Evolutionary conservation across 2,888 invertebrate species (phyloP).

Genomic region (Mechanitis messenoides): DNA sequence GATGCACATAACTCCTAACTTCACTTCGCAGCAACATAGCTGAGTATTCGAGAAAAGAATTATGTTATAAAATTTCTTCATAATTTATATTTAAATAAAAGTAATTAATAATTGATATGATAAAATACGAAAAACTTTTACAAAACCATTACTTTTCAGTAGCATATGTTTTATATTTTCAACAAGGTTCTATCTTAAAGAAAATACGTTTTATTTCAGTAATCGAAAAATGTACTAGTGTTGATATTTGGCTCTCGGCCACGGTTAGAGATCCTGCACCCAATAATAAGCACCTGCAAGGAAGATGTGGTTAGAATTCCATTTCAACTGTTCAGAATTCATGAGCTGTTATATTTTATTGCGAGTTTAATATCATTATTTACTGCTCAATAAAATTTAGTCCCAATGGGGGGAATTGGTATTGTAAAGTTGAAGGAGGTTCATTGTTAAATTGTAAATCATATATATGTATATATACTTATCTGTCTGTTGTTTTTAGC

Average conservation of each 20-base stretch:
- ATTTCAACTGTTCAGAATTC: conserved; percentile 30
- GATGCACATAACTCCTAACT: conserved; percentile 13
- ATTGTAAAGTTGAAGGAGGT: not conserved
- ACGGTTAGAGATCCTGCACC: conserved; percentile 36
- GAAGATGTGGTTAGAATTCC: conserved; percentile 25
- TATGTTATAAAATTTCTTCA: too few relatives aligned
- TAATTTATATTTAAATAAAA: too few relatives aligned
- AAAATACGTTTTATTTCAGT: conserved; percentile 30
- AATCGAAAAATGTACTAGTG: conserved; percentile 33
- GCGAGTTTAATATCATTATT: conserved; percentile 22
- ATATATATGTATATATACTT: not conserved
- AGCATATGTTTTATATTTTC: not conserved
- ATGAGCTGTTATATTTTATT: conserved; percentile 27
- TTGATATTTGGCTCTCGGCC: conserved; percentile 49
- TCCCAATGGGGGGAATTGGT: not conserved
- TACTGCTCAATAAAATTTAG: conserved; percentile 15
- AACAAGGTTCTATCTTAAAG: conserved; percentile 1
- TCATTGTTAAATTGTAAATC: not conserved
- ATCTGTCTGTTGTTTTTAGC: not conserved
- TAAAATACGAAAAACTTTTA: not conserved
- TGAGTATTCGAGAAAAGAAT: too few relatives aligned
- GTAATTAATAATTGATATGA: not conserved
- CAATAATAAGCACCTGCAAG: conserved; percentile 41
- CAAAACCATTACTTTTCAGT: not conserved
- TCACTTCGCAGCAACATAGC: conserved; percentile 3